A percentile compares a stretch with the other conserved stretches of the same genome.
These are phyloP conservation scores for Nasonia oneida DNA, from an alignment of 2,888 invertebrate genomes.

Conservation along the genomic window DNA sequence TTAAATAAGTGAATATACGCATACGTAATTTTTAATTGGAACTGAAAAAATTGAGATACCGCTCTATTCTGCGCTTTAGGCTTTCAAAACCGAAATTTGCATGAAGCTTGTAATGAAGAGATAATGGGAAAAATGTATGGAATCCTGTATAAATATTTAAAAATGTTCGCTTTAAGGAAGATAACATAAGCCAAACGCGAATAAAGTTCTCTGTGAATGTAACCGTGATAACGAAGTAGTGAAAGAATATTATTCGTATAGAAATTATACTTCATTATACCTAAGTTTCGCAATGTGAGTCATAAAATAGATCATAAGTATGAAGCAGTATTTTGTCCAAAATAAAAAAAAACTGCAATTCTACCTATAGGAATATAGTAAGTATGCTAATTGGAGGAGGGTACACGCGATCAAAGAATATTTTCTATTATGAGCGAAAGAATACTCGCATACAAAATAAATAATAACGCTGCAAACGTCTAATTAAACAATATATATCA, in stretches of 20 bases:
- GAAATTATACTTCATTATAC: background rate
- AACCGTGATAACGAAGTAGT: background rate
- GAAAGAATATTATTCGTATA: background rate
- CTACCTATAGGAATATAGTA: background rate
- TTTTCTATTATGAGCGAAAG: conserved; percentile 16
- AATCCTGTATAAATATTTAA: background rate
- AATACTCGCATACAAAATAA: background rate
- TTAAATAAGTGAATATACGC: background rate
- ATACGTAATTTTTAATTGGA: background rate
- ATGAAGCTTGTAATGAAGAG: background rate
- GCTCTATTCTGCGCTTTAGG: background rate
- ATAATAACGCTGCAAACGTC: background rate
- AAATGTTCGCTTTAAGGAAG: background rate
- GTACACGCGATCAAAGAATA: background rate
- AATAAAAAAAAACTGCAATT: background rate
- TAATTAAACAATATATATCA: background rate
- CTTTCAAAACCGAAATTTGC: background rate
- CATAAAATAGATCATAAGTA: background rate
- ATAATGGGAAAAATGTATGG: background rate
- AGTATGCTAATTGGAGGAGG: background rate
- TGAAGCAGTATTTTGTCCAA: conserved; percentile 6
- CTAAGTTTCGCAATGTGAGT: background rate
- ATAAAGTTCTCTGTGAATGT: conserved; percentile 10
- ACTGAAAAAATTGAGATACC: background rate
- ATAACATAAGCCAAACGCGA: background rate